Base-by-base conservation (phyloP, 1,140 invertebrate genomes). In the Drosophila murphyi region DNA sequence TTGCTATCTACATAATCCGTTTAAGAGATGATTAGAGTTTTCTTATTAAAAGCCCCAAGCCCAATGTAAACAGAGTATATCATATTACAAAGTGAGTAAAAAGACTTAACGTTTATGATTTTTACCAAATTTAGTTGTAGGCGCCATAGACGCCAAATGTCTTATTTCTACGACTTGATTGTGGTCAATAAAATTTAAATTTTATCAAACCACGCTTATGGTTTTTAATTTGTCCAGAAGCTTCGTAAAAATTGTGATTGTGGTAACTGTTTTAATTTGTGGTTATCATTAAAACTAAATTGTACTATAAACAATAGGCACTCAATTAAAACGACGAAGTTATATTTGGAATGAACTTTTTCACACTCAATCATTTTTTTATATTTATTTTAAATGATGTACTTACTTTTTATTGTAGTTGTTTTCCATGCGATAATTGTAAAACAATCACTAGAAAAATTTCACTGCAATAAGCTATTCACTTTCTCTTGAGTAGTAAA, bases 31-130 rank as follows among this genome's bases (percentile, higher is more conserved):
- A 43, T 5, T 52, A 8, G 31, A 8, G 34, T 31, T 77, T 71
- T 85, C 81, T 85, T 85, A 86, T 86, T 86, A 64, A 32, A 32
- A 47, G n/a, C n/a, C 55, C 50, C 32, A 56, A 12, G 50, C 28
- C 20, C 29, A 5, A 69, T 59, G 32, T 12, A 61, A 50, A 74
- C 43, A 51, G 3, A 4, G 10, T n/a, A n/a, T 51, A 59, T 10
- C 20, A 57, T 29, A n/a, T 43, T n/a, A 43, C 10, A 20, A 20
- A 20, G 20, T 35, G 41, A 52, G n/a, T 20, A 32, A 7, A n/a
- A 37, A 43, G 29, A 5, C 20, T 12, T 41, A 41, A 31, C 28
- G n/a, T 64, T 34, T 10, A 8, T 39, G 6, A 41, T 12, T 10
- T 5, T 55, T 34, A 10, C 5, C 48, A 37, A n/a, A 5, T 68